These are phyloP conservation scores for Ovibos moschatus DNA, from an alignment of 2,113 vertebrate genomes.

Conservation along the genomic window DNA sequence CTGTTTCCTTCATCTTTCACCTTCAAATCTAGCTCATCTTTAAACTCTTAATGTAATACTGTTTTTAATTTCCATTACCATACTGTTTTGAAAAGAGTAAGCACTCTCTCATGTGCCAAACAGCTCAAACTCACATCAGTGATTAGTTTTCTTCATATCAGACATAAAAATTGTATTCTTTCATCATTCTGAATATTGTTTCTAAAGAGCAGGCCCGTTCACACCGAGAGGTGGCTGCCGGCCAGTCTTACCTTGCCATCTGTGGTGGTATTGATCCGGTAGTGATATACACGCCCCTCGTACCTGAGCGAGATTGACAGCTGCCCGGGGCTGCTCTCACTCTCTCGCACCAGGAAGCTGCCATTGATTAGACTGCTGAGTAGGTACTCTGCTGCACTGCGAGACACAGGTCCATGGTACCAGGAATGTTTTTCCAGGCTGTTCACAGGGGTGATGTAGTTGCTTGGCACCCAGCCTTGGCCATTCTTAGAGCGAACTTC, in stretches of 20 bases:
- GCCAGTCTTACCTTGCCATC: slow-evolving; percentile 91
- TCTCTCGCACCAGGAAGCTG: slow-evolving; percentile 97
- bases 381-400: slow-evolving; percentile 96
- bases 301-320: slow-evolving; percentile 98
- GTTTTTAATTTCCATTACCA: not conserved
- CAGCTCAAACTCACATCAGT: not conserved
- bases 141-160: not conserved
- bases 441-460: slow-evolving; percentile 99
- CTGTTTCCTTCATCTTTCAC: not conserved
- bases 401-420: slow-evolving; percentile 98
- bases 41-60: not conserved
- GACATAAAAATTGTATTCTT: not conserved
- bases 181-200: not conserved
- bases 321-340: slow-evolving; percentile 98
- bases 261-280: slow-evolving; percentile 95
- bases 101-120: not conserved
- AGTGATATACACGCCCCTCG: slow-evolving; percentile 98
- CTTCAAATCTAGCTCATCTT: not conserved
- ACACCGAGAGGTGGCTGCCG: not conserved
- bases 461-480: slow-evolving; percentile 99
- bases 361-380: slow-evolving; percentile 98
- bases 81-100: slow-evolving; percentile 29
- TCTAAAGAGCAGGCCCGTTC: not conserved
- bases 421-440: slow-evolving; percentile 99
- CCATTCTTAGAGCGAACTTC: slow-evolving; percentile 98